A percentile compares a stretch with the other conserved stretches of the same genome.
Evolutionary conservation across 1,140 invertebrate genomes (phyloP).

Genomic region (Drosophila nebulosa): DNA sequence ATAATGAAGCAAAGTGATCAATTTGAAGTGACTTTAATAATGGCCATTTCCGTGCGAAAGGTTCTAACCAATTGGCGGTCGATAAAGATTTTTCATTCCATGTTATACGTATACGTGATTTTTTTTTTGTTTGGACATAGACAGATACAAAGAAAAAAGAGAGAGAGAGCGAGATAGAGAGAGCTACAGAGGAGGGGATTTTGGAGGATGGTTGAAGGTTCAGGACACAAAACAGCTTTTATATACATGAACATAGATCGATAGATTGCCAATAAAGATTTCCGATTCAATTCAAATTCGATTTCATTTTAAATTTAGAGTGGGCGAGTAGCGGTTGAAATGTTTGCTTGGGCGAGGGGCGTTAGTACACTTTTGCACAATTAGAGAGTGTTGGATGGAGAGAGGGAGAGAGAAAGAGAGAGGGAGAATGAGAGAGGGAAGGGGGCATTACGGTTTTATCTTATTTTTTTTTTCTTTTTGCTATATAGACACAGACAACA

Average conservation of each 20-base stretch:
- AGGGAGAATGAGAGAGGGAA: neutral
- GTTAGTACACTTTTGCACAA: slow-evolving; percentile 19
- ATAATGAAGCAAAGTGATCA: too few relatives aligned
- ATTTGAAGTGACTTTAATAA: too few relatives aligned
- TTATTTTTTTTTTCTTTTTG: neutral
- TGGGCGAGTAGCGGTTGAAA: slow-evolving; percentile 8
- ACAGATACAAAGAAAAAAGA: slow-evolving; percentile 2
- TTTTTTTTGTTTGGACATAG: too few relatives aligned
- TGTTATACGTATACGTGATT: neutral
- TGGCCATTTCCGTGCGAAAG: too few relatives aligned
- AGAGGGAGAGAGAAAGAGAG: neutral
- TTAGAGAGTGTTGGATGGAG: too few relatives aligned
- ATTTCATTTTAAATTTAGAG: neutral
- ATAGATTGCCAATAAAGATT: neutral
- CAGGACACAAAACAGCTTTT: slow-evolving; percentile 22
- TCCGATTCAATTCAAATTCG: neutral
- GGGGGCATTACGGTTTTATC: slow-evolving; percentile 8
- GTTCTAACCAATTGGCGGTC: neutral
- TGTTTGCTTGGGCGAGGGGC: slow-evolving; percentile 13
- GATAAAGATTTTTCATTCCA: neutral
- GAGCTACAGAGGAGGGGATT: slow-evolving; percentile 8
- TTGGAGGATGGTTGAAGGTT: neutral
- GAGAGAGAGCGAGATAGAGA: neutral
- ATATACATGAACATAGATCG: slow-evolving; percentile 27
- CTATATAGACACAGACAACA: slow-evolving; percentile 57